Evolutionary conservation across 2,797 vertebrate genomes (phyloP).

Genomic region (Tachyglossus aculeatus): DNA sequence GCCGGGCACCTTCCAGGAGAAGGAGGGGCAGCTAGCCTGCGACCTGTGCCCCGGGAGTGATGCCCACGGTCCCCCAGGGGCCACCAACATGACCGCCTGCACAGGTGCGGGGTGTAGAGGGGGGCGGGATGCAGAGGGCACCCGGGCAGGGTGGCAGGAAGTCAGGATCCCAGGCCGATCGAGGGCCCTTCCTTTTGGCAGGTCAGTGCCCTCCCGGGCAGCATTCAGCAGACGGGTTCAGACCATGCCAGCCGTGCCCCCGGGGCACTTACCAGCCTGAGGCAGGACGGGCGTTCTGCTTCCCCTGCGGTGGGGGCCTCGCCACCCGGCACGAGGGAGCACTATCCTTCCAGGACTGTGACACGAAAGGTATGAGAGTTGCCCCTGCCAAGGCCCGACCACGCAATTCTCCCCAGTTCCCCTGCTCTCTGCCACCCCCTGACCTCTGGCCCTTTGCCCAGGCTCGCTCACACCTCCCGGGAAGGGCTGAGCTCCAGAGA

Average conservation of each 20-base stretch:
- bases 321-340: slow-evolving; percentile 91
- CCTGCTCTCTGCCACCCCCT: no score
- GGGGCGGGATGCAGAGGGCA: no score
- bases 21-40: slow-evolving; percentile 95
- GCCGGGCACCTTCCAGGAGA: slow-evolving; percentile 95
- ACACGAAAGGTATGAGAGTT: slow-evolving; percentile 88
- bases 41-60: slow-evolving; percentile 95
- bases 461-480: no score
- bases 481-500: no score
- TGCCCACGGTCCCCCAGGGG: slow-evolving; percentile 86
- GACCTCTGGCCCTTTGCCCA: no score
- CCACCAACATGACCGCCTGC: slow-evolving; percentile 91
- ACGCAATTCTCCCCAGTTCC: no score
- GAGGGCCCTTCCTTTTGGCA: neutral
- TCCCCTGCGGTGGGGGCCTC: slow-evolving; percentile 91
- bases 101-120: slow-evolving; percentile 85
- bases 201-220: slow-evolving; percentile 92
- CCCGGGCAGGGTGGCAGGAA: no score
- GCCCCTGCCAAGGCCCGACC: no score
- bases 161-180: no score
- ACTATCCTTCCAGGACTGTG: slow-evolving; percentile 94
- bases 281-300: slow-evolving; percentile 89
- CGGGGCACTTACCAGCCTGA: slow-evolving; percentile 92
- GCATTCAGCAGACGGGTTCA: slow-evolving; percentile 91
- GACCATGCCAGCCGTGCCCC: slow-evolving; percentile 90